Base-by-base conservation (phyloP, 2,888 invertebrate genomes). In the Drosophila ezoana region DNA sequence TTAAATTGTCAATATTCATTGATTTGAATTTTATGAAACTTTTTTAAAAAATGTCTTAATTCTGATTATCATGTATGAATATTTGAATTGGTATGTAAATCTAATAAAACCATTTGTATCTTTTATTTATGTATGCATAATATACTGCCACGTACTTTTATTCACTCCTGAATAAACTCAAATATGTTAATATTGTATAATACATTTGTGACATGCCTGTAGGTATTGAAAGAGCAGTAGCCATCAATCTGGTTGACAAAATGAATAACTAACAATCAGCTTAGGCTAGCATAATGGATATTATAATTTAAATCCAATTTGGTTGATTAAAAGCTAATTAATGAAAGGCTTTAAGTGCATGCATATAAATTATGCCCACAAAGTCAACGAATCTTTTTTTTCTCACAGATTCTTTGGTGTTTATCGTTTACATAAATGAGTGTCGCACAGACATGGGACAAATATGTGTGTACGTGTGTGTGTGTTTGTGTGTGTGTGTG, bases 261-360 rank as follows among this genome's bases (percentile, higher is more conserved):
- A 48, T 44, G 14, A 58, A 67, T 70, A 70, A 70, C 65, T 68
- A 52, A 66, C 71, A 68, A 53, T 56, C 52, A 71, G 78, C 58
- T 78, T 66, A 61, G 65, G 47, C 51, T 47, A 60, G 43, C 66
- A 54, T 65, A 43, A 63, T 64, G 61, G 51, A 52, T 58, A 20
- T 20, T 44, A 41, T 10, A 41, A 56, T 62, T 75, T 52, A 53
- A 77, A 57, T 63, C 49, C 59, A 67, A 75, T 72, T 45, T 49
- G 40, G 20, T 67, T 67, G 81, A 84, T 81, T 78, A 69, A 84
- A 69, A 67, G 64, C 72, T 70, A 81, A 81, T 81, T 81, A 84
- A 81, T 81, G 80, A 35, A 20, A n/a, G 49, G 59, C 76, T 82
- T 76, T 81, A 82, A 79, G 76, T 65, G 35, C 70, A 61, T 49